Conservation (phyloP, 2,113 vertebrate species). For the Trogon surrucura region DNA sequence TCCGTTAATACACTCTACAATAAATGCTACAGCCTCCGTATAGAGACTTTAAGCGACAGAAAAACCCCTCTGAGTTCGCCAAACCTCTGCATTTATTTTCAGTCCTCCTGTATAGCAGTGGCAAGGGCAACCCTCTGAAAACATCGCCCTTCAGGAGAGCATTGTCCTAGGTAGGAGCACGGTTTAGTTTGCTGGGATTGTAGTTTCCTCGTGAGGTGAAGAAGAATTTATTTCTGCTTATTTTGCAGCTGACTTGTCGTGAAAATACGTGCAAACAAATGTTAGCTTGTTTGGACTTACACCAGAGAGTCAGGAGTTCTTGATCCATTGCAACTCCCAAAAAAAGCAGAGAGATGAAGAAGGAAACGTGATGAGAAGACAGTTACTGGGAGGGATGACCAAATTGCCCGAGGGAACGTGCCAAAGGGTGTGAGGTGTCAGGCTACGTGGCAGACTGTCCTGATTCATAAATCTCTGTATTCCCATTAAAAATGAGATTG, state of each 20-base stretch:
- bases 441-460: slow-evolving; percentile 36
- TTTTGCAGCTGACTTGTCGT: neutral
- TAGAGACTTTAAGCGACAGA: neutral
- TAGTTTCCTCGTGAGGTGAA: neutral
- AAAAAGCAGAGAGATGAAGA: neutral
- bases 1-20: neutral
- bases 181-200: neutral
- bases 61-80: neutral
- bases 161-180: rapidly evolving
- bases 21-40: neutral
- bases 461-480: slow-evolving; percentile 31
- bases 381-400: neutral
- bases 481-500: slow-evolving; percentile 36
- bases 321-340: neutral
- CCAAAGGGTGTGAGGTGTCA: neutral
- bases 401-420: rapidly evolving
- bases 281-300: neutral
- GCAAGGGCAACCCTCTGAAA: neutral
- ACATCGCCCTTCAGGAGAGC: neutral
- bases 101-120: neutral
- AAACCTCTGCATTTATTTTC: neutral
- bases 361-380: neutral
- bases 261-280: neutral
- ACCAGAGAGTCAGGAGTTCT: neutral
- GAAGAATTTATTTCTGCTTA: neutral